Percentiles rank a stretch among this genome's conserved stretches.
phyloP scores from a whole-genome alignment of 2,113 vertebrate species.

The Machaerirhynchus nigripectus region DNA sequence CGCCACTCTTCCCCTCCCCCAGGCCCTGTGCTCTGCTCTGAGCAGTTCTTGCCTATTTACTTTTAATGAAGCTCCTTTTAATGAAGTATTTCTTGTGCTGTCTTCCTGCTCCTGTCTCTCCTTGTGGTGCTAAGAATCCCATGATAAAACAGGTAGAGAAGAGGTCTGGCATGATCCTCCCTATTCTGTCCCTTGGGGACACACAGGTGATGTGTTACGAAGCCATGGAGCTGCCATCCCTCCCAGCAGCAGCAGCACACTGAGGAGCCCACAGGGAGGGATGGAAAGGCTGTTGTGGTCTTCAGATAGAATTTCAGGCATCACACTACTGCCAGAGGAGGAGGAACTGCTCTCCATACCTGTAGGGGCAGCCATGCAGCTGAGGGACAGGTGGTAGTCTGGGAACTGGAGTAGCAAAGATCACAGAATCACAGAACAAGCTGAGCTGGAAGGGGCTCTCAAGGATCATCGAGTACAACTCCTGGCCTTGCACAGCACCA shows the following conservation, averaged over 20 bases:
- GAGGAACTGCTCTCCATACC: not conserved
- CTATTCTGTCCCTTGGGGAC: not conserved
- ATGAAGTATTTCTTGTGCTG: not conserved
- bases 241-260: not conserved
- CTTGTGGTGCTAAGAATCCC: not conserved
- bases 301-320: not conserved
- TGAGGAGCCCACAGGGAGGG: not conserved
- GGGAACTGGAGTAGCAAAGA: not conserved
- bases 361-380: accelerated
- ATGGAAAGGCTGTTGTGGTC: not conserved
- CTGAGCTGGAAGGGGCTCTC: not conserved
- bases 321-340: not conserved
- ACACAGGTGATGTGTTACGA: accelerated
- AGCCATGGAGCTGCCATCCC: not conserved
- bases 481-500: not conserved
- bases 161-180: not conserved
- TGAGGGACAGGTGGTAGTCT: not conserved
- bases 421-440: not conserved
- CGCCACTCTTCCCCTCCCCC: not conserved
- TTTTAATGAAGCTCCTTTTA: not conserved
- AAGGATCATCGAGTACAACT: not conserved
- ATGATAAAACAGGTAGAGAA: not conserved
- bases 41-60: not conserved
- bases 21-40: not conserved
- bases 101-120: not conserved